phyloP scores from a whole-genome alignment of 2,113 vertebrate genomes.

The Sinocyclocheilus anshuiensis region DNA sequence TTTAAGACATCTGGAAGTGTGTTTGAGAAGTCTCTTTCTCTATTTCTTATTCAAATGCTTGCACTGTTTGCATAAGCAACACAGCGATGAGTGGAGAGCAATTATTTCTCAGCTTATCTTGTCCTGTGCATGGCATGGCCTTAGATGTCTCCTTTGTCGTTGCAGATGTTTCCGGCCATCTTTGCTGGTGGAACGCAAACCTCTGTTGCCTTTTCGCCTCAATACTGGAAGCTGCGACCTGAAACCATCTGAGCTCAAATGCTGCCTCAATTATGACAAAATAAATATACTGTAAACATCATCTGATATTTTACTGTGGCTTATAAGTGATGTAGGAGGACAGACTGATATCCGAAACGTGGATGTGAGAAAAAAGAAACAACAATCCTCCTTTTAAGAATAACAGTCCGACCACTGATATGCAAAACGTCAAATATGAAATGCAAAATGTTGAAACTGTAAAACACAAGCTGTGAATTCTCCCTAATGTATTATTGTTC shows the following conservation, averaged over 20 bases:
- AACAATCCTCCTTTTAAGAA: neutral
- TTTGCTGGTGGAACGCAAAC: constrained; percentile 37
- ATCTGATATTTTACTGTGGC: neutral
- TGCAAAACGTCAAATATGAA: constrained; percentile 4
- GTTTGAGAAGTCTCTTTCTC: no score
- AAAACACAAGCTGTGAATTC: constrained; percentile 34
- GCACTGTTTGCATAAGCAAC: neutral
- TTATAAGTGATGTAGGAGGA: constrained; percentile 11
- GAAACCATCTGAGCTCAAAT: constrained; percentile 10
- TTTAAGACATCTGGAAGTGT: neutral
- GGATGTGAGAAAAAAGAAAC: neutral
- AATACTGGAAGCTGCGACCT: neutral
- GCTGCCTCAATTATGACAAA: constrained; percentile 12
- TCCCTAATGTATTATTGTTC: constrained; percentile 3
- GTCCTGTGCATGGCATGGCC: neutral
- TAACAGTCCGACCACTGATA: constrained; percentile 14
- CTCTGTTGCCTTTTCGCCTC: neutral
- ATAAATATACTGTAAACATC: constrained; percentile 40
- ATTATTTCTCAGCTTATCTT: constrained; percentile 18
- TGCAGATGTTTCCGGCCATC: neutral
- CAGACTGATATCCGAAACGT: neutral
- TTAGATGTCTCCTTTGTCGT: neutral
- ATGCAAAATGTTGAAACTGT: constrained; percentile 16
- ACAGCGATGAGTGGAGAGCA: neutral
- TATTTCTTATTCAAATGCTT: neutral